Percentiles rank a stretch among this genome's conserved stretches.
These are phyloP conservation scores for Bostrychus sinensis DNA, from an alignment of 2,113 vertebrate genomes.

Conservation along the genomic window DNA sequence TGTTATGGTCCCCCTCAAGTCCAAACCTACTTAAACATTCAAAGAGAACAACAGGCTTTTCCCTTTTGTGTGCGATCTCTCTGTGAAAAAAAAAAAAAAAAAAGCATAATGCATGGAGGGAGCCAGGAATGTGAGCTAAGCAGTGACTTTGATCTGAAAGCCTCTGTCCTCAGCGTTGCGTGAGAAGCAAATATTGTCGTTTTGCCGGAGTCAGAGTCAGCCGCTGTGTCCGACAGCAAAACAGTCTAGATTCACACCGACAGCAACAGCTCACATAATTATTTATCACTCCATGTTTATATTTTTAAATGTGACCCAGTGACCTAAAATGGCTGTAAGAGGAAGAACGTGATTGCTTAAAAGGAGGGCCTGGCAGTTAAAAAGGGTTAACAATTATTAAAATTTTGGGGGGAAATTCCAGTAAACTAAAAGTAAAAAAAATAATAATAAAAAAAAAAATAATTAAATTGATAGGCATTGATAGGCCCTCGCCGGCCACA, in stretches of 20 bases:
- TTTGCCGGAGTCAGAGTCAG: slow-evolving; percentile 21
- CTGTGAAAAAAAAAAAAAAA: slow-evolving; percentile 16
- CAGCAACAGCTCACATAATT: neutral
- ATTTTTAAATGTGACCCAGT: too few relatives aligned
- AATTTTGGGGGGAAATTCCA: too few relatives aligned
- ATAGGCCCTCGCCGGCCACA: too few relatives aligned
- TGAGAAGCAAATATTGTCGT: slow-evolving; percentile 52
- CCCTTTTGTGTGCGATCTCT: slow-evolving; percentile 39
- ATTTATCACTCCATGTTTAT: neutral
- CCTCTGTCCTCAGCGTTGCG: slow-evolving; percentile 35
- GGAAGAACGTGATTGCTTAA: too few relatives aligned
- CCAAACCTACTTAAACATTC: slow-evolving; percentile 64
- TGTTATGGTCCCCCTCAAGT: slow-evolving; percentile 41
- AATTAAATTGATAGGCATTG: too few relatives aligned
- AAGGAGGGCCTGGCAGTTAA: too few relatives aligned
- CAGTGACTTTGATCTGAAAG: slow-evolving; percentile 67
- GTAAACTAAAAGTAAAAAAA: too few relatives aligned
- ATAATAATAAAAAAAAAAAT: too few relatives aligned
- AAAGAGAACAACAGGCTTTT: slow-evolving; percentile 54
- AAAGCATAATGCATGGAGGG: slow-evolving; percentile 12
- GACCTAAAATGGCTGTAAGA: too few relatives aligned
- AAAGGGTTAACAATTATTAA: too few relatives aligned
- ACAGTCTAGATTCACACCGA: neutral
- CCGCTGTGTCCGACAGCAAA: slow-evolving; percentile 20
- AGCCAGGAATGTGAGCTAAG: slow-evolving; percentile 58